These are phyloP conservation scores for Tupiocoris notatus DNA, from an alignment of 2,888 invertebrate genomes.

Conservation along the genomic window DNA sequence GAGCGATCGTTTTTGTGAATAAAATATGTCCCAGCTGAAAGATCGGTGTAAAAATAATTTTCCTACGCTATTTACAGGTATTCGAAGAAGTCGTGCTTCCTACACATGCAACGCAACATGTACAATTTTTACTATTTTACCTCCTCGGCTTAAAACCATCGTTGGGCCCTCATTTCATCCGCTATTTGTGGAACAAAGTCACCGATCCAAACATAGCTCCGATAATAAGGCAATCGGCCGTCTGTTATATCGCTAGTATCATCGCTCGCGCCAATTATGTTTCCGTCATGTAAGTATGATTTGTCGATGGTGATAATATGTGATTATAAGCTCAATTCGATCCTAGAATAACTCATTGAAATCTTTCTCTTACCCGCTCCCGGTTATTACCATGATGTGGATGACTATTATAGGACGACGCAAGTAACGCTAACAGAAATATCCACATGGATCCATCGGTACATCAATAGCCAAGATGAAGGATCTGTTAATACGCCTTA, in stretches of 20 bases:
- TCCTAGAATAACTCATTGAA: too few relatives aligned
- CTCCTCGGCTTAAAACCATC: conserved; percentile 65
- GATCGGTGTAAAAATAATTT: not conserved
- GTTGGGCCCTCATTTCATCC: conserved; percentile 65
- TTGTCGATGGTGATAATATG: not conserved
- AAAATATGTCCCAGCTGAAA: not conserved
- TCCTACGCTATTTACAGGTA: conserved; percentile 22
- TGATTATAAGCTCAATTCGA: not conserved
- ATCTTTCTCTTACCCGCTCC: too few relatives aligned
- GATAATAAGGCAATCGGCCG: conserved; percentile 66
- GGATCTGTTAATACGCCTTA: conserved; percentile 53
- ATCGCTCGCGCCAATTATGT: conserved; percentile 68
- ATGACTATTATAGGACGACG: conserved; percentile 57
- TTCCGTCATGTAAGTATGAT: conserved; percentile 59
- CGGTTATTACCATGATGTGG: too few relatives aligned
- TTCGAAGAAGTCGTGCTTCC: conserved; percentile 77
- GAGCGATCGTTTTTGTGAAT: not conserved
- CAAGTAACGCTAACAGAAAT: conserved; percentile 67
- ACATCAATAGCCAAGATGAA: conserved; percentile 69
- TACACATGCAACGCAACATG: conserved; percentile 77
- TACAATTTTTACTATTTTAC: conserved; percentile 75
- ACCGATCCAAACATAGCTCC: conserved; percentile 64
- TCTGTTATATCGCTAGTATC: conserved; percentile 74
- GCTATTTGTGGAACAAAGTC: conserved; percentile 72
- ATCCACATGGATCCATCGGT: conserved; percentile 80